Conservation (phyloP, 2,888 invertebrate genomes). For the Epiblema foenella region DNA sequence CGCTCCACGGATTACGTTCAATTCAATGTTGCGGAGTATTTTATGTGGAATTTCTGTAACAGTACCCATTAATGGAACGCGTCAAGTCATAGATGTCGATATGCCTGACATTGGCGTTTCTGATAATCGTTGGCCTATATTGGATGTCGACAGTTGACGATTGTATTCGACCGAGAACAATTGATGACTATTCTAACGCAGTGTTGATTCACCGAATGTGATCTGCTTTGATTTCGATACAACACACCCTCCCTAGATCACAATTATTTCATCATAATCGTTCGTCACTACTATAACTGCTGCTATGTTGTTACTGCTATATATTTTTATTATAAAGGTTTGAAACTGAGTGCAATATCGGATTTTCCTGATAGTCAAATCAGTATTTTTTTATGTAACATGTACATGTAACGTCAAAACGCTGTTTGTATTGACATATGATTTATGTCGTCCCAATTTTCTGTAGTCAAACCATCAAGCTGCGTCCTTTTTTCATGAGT, state of each 20-base stretch:
- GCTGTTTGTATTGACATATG: too few relatives aligned
- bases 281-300: too few relatives aligned
- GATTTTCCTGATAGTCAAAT: too few relatives aligned
- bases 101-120: constrained; percentile 12
- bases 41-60: background rate
- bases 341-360: too few relatives aligned
- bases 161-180: constrained; percentile 24
- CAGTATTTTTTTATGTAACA: too few relatives aligned
- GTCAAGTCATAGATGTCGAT: background rate
- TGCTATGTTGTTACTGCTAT: too few relatives aligned
- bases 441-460: too few relatives aligned
- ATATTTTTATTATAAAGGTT: too few relatives aligned
- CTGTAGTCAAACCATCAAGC: too few relatives aligned
- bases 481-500: too few relatives aligned
- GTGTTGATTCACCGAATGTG: constrained; percentile 4
- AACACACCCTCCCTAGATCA: too few relatives aligned
- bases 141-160: constrained; percentile 16
- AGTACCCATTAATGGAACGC: background rate
- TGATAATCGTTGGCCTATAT: constrained; percentile 13
- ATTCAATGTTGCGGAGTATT: background rate
- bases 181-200: constrained; percentile 6
- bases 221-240: background rate
- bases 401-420: too few relatives aligned
- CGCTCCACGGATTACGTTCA: background rate
- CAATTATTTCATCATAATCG: background rate